Conservation (phyloP, 2,113 vertebrate genomes). For the Rissa tridactyla region DNA sequence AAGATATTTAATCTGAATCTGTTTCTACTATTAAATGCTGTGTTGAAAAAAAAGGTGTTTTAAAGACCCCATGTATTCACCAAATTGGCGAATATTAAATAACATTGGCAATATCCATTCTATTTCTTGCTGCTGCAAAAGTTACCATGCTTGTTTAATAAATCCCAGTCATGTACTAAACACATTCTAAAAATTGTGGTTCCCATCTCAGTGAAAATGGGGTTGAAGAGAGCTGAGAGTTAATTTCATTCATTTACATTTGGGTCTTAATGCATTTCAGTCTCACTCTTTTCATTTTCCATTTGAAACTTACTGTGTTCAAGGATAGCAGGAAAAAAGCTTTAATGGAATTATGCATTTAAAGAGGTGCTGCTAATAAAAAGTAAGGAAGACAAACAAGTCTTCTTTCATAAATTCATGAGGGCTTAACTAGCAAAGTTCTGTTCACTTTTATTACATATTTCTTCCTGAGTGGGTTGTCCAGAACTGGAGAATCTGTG, state of each 20-base stretch:
- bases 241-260: background rate
- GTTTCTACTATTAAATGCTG: background rate
- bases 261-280: background rate
- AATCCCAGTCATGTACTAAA: background rate
- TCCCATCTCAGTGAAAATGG: background rate
- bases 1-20: background rate
- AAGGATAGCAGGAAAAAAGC: background rate
- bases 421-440: background rate
- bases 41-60: background rate
- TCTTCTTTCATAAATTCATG: background rate
- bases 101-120: background rate
- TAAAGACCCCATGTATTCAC: background rate
- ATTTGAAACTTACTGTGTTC: background rate
- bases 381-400: background rate
- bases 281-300: background rate
- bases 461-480: background rate
- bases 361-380: background rate
- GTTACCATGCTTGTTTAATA: background rate
- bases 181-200: background rate
- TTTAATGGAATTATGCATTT: background rate
- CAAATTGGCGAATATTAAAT: background rate
- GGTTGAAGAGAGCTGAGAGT: background rate
- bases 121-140: background rate
- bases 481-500: background rate
- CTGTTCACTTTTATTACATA: background rate